A percentile compares a stretch with the other conserved stretches of the same genome.
phyloP scores from a whole-genome alignment of 1,140 invertebrate species.

The Drepana arcuata region DNA sequence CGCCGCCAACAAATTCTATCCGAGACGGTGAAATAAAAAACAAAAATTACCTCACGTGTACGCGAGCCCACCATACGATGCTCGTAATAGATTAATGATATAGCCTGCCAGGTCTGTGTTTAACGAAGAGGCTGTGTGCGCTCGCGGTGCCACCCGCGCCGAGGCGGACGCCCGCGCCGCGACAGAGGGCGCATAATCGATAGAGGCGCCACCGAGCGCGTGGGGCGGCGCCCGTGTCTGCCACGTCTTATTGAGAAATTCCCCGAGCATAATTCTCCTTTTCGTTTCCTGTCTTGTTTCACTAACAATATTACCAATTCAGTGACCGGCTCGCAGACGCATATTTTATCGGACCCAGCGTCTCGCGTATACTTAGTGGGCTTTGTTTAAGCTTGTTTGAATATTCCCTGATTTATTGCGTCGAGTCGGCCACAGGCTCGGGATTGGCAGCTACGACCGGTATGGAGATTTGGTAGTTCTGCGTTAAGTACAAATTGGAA shows the following conservation, averaged over 20 bases:
- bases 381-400: no score
- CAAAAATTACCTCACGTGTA: conserved; percentile 38
- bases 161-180: conserved; percentile 28
- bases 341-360: conserved; percentile 43
- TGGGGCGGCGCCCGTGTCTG: conserved; percentile 58
- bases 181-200: conserved; percentile 38
- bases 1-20: conserved; percentile 23
- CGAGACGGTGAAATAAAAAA: conserved; percentile 28
- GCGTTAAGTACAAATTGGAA: no score
- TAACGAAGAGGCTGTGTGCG: conserved; percentile 29
- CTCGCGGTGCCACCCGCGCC: conserved; percentile 45
- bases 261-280: conserved; percentile 63
- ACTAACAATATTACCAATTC: conserved; percentile 68
- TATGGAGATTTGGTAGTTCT: no score
- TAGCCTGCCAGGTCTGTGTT: conserved; percentile 50
- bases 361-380: no score
- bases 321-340: conserved; percentile 51
- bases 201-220: conserved; percentile 53
- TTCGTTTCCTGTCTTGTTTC: conserved; percentile 60
- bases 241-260: conserved; percentile 69
- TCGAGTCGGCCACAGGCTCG: no score
- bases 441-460: no score
- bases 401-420: no score
- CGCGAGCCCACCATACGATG: conserved; percentile 39
- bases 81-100: conserved; percentile 67